Evolutionary conservation across 2,888 invertebrate genomes (phyloP).

Genomic region (Labia minor): DNA sequence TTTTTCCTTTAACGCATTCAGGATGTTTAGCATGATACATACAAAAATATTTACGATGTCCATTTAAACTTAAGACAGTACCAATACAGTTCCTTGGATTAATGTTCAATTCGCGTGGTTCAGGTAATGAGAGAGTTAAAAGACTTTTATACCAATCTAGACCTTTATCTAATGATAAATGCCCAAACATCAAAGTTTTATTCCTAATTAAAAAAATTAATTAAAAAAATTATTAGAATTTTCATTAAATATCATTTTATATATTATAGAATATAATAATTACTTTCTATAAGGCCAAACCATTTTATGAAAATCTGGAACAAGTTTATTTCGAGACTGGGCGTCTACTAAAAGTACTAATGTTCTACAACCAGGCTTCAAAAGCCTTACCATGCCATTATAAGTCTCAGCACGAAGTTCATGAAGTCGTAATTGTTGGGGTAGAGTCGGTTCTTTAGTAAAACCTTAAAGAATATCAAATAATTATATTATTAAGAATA

Average conservation of each 20-base stretch:
- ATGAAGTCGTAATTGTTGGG: conserved; percentile 39
- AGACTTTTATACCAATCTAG: conserved; percentile 88
- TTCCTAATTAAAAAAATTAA: conserved; percentile 52
- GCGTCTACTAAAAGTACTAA: conserved; percentile 82
- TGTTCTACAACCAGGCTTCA: conserved; percentile 92
- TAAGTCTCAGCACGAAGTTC: conserved; percentile 91
- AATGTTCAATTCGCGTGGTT: conserved; percentile 70
- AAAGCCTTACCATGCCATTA: conserved; percentile 79
- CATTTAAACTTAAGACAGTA: conserved; percentile 89
- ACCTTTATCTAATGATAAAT: conserved; percentile 83
- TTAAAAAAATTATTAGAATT: conserved; percentile 18
- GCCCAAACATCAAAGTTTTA: conserved; percentile 91
- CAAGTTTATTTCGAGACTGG: conserved; percentile 72
- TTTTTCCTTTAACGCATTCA: conserved; percentile 52
- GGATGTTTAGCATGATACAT: conserved; percentile 97
- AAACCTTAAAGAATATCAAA: no score
- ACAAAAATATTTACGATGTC: conserved; percentile 94
- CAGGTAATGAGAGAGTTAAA: conserved; percentile 74
- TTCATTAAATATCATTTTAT: conserved; percentile 4
- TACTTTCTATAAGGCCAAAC: conserved; percentile 94
- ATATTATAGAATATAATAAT: conserved; percentile 25
- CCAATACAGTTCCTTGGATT: conserved; percentile 96
- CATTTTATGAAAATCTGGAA: conserved; percentile 84
- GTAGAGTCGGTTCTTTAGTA: not conserved
- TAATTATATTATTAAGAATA: no score